Conservation (phyloP, 2,797 vertebrate species). For the Acomys russatus region DNA sequence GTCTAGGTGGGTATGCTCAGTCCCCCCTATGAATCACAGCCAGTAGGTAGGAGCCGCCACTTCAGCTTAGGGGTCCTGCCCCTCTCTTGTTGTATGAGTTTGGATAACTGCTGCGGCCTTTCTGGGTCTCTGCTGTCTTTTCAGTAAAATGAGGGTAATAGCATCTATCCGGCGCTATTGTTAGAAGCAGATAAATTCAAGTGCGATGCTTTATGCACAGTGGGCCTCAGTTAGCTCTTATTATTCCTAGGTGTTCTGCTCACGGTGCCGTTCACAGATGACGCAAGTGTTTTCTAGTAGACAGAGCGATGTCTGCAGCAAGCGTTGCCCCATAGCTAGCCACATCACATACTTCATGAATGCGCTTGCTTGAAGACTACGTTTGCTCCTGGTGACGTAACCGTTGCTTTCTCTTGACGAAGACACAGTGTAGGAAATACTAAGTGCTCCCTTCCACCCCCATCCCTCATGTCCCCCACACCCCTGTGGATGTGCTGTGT, state of each 20-base stretch:
- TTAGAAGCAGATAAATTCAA: slow-evolving; percentile 62
- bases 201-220: not conserved
- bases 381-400: not conserved
- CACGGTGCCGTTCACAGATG: not conserved
- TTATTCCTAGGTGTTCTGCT: not conserved
- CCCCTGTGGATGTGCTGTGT: not conserved
- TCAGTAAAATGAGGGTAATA: slow-evolving; percentile 57
- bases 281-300: not conserved
- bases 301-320: not conserved
- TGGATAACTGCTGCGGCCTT: not conserved
- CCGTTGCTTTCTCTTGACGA: not conserved
- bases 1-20: not conserved
- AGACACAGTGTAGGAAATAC: not conserved
- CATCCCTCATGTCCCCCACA: no score
- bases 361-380: slow-evolving; percentile 32
- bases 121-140: slow-evolving; percentile 41
- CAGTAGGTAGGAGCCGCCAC: not conserved
- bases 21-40: not conserved
- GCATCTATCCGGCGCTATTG: not conserved
- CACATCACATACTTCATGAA: not conserved
- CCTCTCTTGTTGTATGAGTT: slow-evolving; percentile 1
- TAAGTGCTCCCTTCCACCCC: not conserved
- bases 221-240: slow-evolving; percentile 17
- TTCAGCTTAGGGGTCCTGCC: slow-evolving; percentile 23
- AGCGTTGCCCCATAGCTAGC: not conserved